A percentile compares a stretch with the other conserved stretches of the same genome.
These are phyloP conservation scores for Falco rusticolus DNA, from an alignment of 2,797 vertebrate genomes.

Conservation along the genomic window DNA sequence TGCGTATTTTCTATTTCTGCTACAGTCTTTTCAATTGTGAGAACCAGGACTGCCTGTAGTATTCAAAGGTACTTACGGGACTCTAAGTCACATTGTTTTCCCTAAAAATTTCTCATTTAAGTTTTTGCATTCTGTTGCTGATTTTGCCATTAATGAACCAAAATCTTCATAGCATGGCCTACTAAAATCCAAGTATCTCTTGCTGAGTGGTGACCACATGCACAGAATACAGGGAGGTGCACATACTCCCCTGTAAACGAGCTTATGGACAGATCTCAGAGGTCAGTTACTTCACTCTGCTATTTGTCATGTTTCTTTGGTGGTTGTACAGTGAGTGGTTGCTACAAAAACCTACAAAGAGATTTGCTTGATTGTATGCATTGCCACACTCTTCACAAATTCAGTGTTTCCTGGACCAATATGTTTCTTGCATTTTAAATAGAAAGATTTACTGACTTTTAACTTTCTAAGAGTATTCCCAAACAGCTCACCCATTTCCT, in stretches of 20 bases:
- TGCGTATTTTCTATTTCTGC: neutral
- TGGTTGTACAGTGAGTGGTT: neutral
- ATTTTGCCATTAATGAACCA: neutral
- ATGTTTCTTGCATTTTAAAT: neutral
- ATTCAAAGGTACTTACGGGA: neutral
- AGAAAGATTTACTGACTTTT: neutral
- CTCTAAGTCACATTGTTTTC: neutral
- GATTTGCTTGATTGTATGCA: neutral
- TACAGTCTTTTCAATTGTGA: neutral
- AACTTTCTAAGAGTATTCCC: neutral
- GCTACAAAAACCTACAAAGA: neutral
- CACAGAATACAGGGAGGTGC: neutral
- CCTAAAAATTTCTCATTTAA: neutral
- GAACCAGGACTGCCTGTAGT: neutral
- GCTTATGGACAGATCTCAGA: neutral
- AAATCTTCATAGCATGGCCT: neutral
- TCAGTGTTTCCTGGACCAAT: neutral
- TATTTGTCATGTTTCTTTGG: neutral
- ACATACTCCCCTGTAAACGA: neutral
- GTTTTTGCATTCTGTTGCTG: neutral
- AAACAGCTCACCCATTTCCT: neutral
- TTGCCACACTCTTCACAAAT: neutral
- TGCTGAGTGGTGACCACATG: neutral
- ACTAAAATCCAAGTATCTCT: neutral
- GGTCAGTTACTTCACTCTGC: neutral